A percentile compares a stretch with the other conserved stretches of the same genome.
Conservation (phyloP, 2,797 vertebrate species). For the Luscinia megarhynchos region DNA sequence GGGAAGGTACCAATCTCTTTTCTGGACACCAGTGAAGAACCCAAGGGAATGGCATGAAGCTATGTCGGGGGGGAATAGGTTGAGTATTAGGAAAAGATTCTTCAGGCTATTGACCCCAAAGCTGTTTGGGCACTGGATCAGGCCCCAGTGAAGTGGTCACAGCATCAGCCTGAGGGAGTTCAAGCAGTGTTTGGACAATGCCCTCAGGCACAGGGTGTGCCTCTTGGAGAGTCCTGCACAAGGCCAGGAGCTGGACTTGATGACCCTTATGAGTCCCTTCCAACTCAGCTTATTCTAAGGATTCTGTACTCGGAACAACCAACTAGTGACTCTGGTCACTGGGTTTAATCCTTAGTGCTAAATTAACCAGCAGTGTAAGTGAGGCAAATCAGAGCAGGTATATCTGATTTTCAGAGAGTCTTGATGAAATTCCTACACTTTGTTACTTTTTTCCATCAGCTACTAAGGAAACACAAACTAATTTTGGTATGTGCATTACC, state of each 20-base stretch:
- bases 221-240: accelerated
- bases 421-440: not conserved
- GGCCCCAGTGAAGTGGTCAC: not conserved
- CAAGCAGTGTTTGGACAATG: accelerated
- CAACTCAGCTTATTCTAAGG: not conserved
- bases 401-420: not conserved
- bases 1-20: not conserved
- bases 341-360: not conserved
- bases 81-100: not conserved
- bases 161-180: not conserved
- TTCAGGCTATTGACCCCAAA: not conserved
- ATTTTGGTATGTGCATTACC: not conserved
- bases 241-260: not conserved
- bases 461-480: not conserved
- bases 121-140: not conserved
- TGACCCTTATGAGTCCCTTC: not conserved
- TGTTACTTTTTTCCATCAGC: not conserved
- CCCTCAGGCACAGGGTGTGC: not conserved
- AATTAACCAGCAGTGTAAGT: not conserved
- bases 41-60: not conserved
- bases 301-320: not conserved
- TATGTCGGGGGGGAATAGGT: not conserved
- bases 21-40: not conserved
- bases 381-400: not conserved
- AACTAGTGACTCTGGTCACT: not conserved